Base-by-base conservation (phyloP, 2,888 invertebrate species). In the Pycnomerus fuliginosus region DNA sequence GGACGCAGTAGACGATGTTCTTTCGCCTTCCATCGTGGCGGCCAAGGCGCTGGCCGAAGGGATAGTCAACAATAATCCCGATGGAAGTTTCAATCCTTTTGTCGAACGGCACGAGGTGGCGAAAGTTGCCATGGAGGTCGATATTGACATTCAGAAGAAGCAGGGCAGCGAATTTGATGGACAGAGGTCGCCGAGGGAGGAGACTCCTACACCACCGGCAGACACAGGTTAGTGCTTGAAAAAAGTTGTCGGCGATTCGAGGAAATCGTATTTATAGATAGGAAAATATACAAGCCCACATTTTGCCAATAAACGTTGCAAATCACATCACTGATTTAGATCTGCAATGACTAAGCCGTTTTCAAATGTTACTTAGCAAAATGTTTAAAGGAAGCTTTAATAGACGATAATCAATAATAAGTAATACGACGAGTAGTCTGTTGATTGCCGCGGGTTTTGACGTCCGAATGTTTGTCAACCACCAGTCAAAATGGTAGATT, bases 1-100 rank as follows among this genome's bases (percentile, higher is more conserved):
- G 5, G 87, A 87, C 68, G 78, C 80, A 15, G 77, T 80, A 39
- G 77, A 80, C 52, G 81, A 80, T 46, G 73, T 72, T 2, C 50
- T 63, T 2, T 31, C 62, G 41, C 68, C 72, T 12, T 68, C 71
- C 20, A 57, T 67, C 44, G 68, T 65, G 10, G 65, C 67, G 13
- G 58, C 65, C 11, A 67, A 67, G 37, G 59, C 59, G n/a, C 60
- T 68, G 32, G 61, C 68, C 25, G 70, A 70, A 17, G 68, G 63
- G 13, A 60, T 62, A 13, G 60, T 56, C 42, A 65, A 65, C 40
- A 65, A 43, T 22, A 48, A 48, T 31, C 48, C 43, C 8, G 47
- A 47, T 11, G 43, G 43, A 16, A 38, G 39, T 24, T 48, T 48
- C 32, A 48, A 66, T 47, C 55, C 55, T n/a, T 52, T 34, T 41